Evolutionary conservation across 2,888 invertebrate species (phyloP).

Genomic region (Mesochorus sp.): DNA sequence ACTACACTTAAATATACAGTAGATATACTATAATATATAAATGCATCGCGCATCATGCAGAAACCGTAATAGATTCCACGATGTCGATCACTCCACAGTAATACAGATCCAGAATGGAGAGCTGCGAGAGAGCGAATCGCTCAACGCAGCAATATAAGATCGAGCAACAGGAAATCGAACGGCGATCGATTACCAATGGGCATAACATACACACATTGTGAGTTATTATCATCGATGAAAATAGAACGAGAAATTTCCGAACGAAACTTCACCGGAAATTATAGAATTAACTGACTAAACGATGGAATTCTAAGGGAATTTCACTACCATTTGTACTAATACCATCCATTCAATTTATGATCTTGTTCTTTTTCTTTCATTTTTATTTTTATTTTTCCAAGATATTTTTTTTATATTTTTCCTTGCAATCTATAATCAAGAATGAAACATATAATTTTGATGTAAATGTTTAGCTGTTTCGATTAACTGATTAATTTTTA

Average conservation of each 20-base stretch:
- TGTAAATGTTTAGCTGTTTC: too few relatives aligned
- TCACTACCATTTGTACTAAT: neutral
- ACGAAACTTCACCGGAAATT: conserved; percentile 17
- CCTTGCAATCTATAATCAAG: too few relatives aligned
- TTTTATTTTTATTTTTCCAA: too few relatives aligned
- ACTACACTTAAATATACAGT: neutral
- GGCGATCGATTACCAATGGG: conserved; percentile 10
- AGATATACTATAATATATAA: neutral
- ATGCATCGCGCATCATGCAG: conserved; percentile 21
- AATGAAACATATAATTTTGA: too few relatives aligned
- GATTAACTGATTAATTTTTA: too few relatives aligned
- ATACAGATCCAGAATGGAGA: neutral
- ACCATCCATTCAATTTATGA: neutral
- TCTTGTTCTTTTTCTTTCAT: too few relatives aligned
- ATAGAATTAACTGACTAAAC: neutral
- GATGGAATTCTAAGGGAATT: neutral
- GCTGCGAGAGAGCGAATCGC: conserved; percentile 22
- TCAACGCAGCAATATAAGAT: conserved; percentile 28
- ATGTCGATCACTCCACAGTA: conserved; percentile 23
- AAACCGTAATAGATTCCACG: conserved; percentile 49
- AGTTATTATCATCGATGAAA: neutral
- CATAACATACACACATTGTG: too few relatives aligned
- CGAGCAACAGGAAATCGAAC: conserved; percentile 32
- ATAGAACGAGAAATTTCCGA: conserved; percentile 2
- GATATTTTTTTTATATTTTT: too few relatives aligned